A percentile compares a stretch with the other conserved stretches of the same genome.
Evolutionary conservation across 2,797 vertebrate genomes (phyloP).

Genomic region (Artibeus jamaicensis): DNA sequence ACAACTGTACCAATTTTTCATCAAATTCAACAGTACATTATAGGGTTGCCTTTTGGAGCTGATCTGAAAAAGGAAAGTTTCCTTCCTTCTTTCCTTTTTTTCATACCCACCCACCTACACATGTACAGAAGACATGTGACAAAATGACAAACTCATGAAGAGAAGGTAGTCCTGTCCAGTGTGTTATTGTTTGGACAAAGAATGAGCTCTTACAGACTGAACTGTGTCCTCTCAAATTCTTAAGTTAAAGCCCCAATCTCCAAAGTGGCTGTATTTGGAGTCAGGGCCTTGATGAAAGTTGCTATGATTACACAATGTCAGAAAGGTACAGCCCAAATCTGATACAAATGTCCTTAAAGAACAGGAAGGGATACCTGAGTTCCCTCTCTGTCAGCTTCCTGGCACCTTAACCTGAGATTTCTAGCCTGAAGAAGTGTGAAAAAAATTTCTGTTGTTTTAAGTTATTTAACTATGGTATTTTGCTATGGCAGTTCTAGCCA

Average conservation of each 20-base stretch:
- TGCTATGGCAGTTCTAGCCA: not conserved
- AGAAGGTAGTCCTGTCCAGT: not conserved
- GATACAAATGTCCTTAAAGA: not conserved
- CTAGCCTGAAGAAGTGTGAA: not conserved
- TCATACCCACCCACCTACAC: not conserved
- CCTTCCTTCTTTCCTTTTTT: not conserved
- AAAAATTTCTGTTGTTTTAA: not conserved
- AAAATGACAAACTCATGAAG: not conserved
- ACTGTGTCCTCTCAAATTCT: not conserved
- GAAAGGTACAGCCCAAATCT: not conserved
- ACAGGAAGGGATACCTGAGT: not conserved
- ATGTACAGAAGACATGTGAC: not conserved
- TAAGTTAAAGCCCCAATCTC: not conserved
- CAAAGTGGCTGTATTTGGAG: not conserved
- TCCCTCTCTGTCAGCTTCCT: not conserved
- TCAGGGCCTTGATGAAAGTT: not conserved
- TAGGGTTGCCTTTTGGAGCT: not conserved
- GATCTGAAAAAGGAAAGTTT: not conserved
- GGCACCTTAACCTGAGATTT: not conserved
- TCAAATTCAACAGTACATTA: not conserved
- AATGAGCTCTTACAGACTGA: not conserved
- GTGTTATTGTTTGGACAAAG: not conserved
- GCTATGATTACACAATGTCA: not conserved
- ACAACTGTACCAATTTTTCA: not conserved
- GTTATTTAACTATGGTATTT: not conserved